Base-by-base conservation (phyloP, 2,113 vertebrate species). In the Conger conger region DNA sequence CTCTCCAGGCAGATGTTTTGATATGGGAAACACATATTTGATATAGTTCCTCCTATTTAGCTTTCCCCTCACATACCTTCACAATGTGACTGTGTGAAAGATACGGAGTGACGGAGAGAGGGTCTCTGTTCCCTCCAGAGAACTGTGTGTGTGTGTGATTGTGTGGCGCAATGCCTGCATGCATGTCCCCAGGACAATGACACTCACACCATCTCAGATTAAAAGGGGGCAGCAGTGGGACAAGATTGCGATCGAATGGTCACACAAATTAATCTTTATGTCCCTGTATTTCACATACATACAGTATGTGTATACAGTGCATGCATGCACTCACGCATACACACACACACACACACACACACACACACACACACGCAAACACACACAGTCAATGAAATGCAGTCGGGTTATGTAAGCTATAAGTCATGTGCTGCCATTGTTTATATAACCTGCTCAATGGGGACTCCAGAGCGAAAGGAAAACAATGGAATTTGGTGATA, bases 21-120 rank as follows among this genome's bases (percentile, higher is more conserved):
- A 84, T 90, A 90, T 90, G 87, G 82, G 87, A 89, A 87, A 85
- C 89, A 89, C 90, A 90, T 79, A 83, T 86, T 76, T 85, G 54
- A 87, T 81, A 87, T 27, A 42, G 78, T 84, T 88, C 38, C 73
- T 83, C 81, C 83, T 89, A 84, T 45, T 89, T 84, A 85, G 84
- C 84, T 88, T 87, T 89, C 90, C 79, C 81, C 86, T 89, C 88
- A 90, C 87, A 90, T 86, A 85, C 36, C 77, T 83, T 79, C 76
- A 82, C 82, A 85, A 83, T 88, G 84, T 84, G 80, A 83, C 80
- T 37, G 82, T 82, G 76, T 84, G 53, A 84, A 82, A 42, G 40
- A 84, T 36, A 37, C 50, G 40, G 45, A 79, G 85, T 82, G 37
- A 77, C 68, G 63, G 68, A 33, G 86, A 81, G 73, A 82, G 83